These are phyloP conservation scores for Ypsolopha sequella DNA, from an alignment of 2,888 invertebrate genomes.

Conservation along the genomic window DNA sequence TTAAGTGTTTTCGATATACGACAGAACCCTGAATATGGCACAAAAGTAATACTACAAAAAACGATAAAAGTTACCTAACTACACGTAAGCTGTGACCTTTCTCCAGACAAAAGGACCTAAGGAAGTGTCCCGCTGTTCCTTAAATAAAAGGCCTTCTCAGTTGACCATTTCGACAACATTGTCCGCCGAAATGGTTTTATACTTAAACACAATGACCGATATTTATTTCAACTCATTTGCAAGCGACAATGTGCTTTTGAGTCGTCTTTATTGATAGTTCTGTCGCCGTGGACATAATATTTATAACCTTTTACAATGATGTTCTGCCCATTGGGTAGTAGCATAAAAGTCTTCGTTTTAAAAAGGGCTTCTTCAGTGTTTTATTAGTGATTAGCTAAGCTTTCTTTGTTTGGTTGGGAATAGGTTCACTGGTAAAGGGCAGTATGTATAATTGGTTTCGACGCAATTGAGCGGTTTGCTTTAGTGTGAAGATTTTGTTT, in stretches of 20 bases:
- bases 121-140: slow-evolving; percentile 52
- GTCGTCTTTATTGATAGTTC: slow-evolving; percentile 24
- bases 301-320: slow-evolving; percentile 36
- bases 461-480: slow-evolving; percentile 9
- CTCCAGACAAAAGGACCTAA: slow-evolving; percentile 32
- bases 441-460: slow-evolving; percentile 14
- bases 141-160: slow-evolving; percentile 42
- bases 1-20: too few relatives aligned
- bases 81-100: slow-evolving; percentile 46
- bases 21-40: slow-evolving; percentile 11
- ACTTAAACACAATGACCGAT: slow-evolving; percentile 28
- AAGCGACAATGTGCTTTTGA: slow-evolving; percentile 32
- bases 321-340: slow-evolving; percentile 11
- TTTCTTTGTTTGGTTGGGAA: slow-evolving; percentile 23
- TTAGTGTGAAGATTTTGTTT: background rate
- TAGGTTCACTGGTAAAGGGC: slow-evolving; percentile 14
- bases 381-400: slow-evolving; percentile 43
- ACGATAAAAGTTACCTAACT: slow-evolving; percentile 26
- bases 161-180: slow-evolving; percentile 5
- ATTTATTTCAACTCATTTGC: slow-evolving; percentile 42
- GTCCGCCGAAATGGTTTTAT: background rate
- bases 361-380: slow-evolving; percentile 20
- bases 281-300: slow-evolving; percentile 21
- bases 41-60: slow-evolving; percentile 37
- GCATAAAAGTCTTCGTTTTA: slow-evolving; percentile 19